A percentile compares a stretch with the other conserved stretches of the same genome.
These are phyloP conservation scores for Silvanus unidentatus DNA, from an alignment of 2,888 invertebrate species.

Conservation along the genomic window DNA sequence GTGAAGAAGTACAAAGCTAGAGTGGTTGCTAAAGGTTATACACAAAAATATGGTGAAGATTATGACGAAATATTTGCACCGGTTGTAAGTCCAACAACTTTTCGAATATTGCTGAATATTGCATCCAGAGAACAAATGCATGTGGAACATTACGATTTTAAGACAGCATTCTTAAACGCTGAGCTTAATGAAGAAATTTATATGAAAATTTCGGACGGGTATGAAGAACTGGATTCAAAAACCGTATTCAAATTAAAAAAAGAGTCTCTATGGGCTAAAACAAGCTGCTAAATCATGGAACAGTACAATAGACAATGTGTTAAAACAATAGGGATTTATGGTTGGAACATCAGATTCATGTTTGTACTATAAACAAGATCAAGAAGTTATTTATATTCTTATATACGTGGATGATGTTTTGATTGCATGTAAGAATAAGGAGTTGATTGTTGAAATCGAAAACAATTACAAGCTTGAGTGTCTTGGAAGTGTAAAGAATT, in stretches of 20 bases:
- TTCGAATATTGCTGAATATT: neutral
- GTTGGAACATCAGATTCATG: constrained; percentile 5
- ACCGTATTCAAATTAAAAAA: neutral
- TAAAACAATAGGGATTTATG: constrained; percentile 1
- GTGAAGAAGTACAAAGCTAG: constrained; percentile 5
- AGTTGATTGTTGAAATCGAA: too few species aligned
- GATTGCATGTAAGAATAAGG: too few species aligned
- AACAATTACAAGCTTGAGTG: too few species aligned
- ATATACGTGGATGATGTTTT: constrained; percentile 8
- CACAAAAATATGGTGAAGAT: constrained; percentile 11
- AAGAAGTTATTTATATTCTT: constrained; percentile 1
- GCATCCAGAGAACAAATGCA: neutral
- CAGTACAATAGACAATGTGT: neutral
- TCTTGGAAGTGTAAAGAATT: too few species aligned
- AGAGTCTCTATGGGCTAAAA: constrained; percentile 9
- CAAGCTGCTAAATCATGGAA: constrained; percentile 11
- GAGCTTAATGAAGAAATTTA: neutral
- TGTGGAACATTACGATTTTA: neutral
- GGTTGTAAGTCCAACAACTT: neutral
- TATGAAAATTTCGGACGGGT: neutral
- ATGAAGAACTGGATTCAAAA: too few species aligned
- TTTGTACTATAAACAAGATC: constrained; percentile 4
- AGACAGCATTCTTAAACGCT: neutral
- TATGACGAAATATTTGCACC: constrained; percentile 6
- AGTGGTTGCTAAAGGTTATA: constrained; percentile 11